Percentiles rank a stretch among this genome's conserved stretches.
Conservation (phyloP, 2,797 vertebrate species). For the Corythornis leucogaster region DNA sequence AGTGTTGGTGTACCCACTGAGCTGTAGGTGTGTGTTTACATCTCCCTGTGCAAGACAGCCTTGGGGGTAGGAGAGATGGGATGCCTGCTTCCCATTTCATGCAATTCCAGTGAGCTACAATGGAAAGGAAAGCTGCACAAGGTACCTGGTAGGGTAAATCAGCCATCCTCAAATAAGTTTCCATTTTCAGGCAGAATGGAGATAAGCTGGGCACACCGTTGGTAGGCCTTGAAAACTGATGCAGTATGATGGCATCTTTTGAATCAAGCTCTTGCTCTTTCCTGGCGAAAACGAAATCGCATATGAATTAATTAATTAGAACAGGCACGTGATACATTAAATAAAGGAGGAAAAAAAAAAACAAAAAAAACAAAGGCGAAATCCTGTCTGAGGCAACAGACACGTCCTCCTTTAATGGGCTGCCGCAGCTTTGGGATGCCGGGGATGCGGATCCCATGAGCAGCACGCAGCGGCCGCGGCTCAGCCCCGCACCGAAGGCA, state of each 20-base stretch:
- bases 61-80: rapidly evolving
- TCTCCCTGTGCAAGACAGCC: background rate
- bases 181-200: constrained; percentile 97
- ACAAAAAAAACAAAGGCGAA: background rate
- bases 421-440: background rate
- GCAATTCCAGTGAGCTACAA: background rate
- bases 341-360: background rate
- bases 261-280: constrained; percentile 97
- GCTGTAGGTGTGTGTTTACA: background rate
- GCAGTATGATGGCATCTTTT: constrained; percentile 97
- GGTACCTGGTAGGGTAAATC: constrained; percentile 97
- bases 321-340: background rate
- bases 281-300: constrained; percentile 76
- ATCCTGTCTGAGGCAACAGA: background rate
- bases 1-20: background rate
- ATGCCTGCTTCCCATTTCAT: background rate
- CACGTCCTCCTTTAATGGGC: background rate
- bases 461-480: background rate
- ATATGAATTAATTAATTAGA: background rate
- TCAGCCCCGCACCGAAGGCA: background rate
- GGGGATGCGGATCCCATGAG: background rate
- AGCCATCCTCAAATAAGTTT: constrained; percentile 97
- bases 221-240: constrained; percentile 96
- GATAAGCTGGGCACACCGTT: constrained; percentile 94
- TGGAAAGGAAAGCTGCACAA: background rate